Evolutionary conservation across 2,888 invertebrate species (phyloP).

Genomic region (Adela reaumurella): DNA sequence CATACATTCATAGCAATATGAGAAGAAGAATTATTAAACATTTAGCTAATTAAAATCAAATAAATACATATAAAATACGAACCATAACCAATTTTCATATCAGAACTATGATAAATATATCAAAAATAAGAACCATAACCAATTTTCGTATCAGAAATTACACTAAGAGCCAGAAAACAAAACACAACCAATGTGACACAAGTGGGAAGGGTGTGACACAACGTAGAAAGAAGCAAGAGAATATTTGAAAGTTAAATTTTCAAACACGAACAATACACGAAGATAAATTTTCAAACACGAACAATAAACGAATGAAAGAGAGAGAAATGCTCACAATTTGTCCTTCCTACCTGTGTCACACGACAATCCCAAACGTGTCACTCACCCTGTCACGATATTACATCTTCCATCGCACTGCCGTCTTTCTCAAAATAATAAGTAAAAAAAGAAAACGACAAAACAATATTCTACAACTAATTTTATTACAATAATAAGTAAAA

Average conservation of each 20-base stretch:
- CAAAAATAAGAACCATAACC: conserved; percentile 6
- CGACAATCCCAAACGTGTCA: conserved; percentile 51
- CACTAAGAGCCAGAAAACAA: conserved; percentile 10
- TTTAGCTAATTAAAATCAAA: neutral
- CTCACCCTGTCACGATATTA: conserved; percentile 27
- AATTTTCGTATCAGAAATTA: conserved; percentile 13
- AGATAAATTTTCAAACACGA: conserved; percentile 12
- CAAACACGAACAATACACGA: too few species aligned
- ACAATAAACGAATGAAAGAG: conserved; percentile 7
- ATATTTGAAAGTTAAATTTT: conserved; percentile 17
- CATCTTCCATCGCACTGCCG: neutral
- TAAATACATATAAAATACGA: neutral
- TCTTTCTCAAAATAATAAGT: neutral
- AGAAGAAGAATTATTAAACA: too few species aligned
- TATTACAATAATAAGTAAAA: too few species aligned
- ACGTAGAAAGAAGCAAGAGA: conserved; percentile 9
- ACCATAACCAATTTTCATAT: conserved; percentile 9
- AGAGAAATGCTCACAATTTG: conserved; percentile 8
- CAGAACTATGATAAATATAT: neutral
- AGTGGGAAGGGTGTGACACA: conserved; percentile 55
- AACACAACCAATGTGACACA: conserved; percentile 43
- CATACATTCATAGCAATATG: too few species aligned
- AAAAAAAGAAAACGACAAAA: neutral
- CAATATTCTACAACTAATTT: neutral
- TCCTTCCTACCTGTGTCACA: conserved; percentile 58